Conservation (phyloP, 2,797 vertebrate genomes). For the Argyrosomus regius region DNA sequence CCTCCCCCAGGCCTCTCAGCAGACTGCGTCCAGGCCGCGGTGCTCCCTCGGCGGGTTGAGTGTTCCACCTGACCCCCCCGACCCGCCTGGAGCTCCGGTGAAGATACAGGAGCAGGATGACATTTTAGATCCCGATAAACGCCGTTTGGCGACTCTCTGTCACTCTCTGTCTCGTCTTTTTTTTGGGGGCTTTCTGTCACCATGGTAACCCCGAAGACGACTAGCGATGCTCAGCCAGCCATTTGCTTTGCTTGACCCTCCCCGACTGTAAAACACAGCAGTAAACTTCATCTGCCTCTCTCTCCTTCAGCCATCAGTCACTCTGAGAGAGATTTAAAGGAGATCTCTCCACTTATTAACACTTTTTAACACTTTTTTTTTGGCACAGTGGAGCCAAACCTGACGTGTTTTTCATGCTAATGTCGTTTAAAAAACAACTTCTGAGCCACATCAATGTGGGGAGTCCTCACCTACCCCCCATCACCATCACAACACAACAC, state of each 20-base stretch:
- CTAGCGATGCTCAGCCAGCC: conserved; percentile 34
- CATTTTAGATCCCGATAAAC: conserved; percentile 30
- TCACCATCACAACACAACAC: conserved; percentile 5
- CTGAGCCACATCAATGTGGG: conserved; percentile 43
- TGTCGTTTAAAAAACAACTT: conserved; percentile 31
- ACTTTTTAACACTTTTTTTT: neutral
- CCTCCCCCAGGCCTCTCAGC: conserved; percentile 1
- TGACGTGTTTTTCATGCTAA: conserved; percentile 36
- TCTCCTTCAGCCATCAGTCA: neutral
- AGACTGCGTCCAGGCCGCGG: conserved; percentile 13
- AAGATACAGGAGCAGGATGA: neutral
- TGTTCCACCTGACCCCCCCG: neutral
- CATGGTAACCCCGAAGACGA: conserved; percentile 28
- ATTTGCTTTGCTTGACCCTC: conserved; percentile 18
- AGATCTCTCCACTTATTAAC: conserved; percentile 17
- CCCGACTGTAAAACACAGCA: conserved; percentile 25
- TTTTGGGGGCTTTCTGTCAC: neutral
- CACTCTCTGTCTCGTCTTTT: neutral
- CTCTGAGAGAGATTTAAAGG: neutral
- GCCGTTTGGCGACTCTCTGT: neutral
- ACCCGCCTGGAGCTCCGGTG: conserved; percentile 8
- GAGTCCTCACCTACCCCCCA: conserved; percentile 26
- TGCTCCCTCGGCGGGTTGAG: conserved; percentile 5
- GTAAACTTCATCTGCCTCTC: conserved; percentile 20
- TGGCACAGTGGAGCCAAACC: neutral